A percentile compares a stretch with the other conserved stretches of the same genome.
These are phyloP conservation scores for Oreochromis tanganicae DNA, from an alignment of 2,113 vertebrate genomes.

Conservation along the genomic window DNA sequence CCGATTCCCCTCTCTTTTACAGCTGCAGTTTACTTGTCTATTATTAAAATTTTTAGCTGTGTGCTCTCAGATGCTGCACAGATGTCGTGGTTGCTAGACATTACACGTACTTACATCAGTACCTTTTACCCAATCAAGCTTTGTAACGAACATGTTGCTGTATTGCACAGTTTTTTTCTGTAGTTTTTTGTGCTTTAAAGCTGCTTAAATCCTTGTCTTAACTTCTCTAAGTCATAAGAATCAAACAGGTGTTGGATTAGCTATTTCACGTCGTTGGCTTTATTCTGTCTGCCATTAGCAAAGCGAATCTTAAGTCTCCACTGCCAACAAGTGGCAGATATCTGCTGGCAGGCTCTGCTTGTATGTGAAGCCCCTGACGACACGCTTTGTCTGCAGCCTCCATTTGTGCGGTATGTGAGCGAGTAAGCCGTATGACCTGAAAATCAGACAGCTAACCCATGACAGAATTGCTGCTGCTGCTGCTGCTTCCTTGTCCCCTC, in stretches of 20 bases:
- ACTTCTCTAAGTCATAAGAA: not conserved
- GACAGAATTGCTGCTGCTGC: not conserved
- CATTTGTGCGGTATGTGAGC: not conserved
- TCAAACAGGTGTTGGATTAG: not conserved
- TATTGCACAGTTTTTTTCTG: not conserved
- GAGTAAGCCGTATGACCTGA: slow-evolving; percentile 2
- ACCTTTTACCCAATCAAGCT: not conserved
- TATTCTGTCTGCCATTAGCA: not conserved
- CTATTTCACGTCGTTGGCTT: not conserved
- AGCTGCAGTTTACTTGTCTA: not conserved
- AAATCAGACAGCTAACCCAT: slow-evolving; percentile 1
- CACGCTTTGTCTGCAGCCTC: slow-evolving; percentile 15
- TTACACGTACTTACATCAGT: not conserved
- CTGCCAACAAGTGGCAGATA: slow-evolving; percentile 10
- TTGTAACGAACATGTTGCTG: not conserved
- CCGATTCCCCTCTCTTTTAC: not conserved
- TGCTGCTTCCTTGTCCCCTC: not conserved
- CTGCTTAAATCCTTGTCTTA: not conserved
- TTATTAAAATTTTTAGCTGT: not conserved
- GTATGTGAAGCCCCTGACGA: slow-evolving; percentile 25
- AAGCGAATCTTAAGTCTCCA: not conserved
- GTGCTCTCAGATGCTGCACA: not conserved
- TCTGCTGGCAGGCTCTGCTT: not conserved
- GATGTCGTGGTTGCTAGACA: not conserved
- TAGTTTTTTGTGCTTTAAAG: not conserved